phyloP scores from a whole-genome alignment of 2,797 vertebrate species.

The Diplodus puntazzo region DNA sequence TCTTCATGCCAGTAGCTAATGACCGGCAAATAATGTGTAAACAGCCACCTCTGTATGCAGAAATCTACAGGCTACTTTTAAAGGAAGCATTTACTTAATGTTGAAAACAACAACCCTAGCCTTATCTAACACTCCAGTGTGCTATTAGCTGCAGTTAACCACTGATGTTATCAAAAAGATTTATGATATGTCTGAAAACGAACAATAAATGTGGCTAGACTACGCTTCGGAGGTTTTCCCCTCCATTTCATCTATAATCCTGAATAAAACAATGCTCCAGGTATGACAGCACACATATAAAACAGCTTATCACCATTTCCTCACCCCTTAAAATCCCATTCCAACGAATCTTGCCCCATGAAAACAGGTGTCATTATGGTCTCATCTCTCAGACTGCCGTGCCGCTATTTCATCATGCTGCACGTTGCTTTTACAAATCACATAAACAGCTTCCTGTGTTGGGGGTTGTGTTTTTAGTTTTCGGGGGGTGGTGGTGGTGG shows the following conservation, averaged over 20 bases:
- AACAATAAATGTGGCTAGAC: not conserved
- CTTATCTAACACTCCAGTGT: slow-evolving; percentile 5
- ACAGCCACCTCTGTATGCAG: not conserved
- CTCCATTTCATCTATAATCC: slow-evolving; percentile 22
- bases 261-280: slow-evolving; percentile 25
- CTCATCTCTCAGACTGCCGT: slow-evolving; percentile 6
- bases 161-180: slow-evolving; percentile 34
- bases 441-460: slow-evolving; percentile 17
- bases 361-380: slow-evolving; percentile 26
- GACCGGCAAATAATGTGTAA: not conserved
- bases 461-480: not conserved
- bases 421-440: slow-evolving; percentile 49
- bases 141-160: not conserved
- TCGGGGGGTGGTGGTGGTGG: slow-evolving; percentile 15
- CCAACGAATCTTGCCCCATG: not conserved
- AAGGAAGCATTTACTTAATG: slow-evolving; percentile 5
- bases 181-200: slow-evolving; percentile 13
- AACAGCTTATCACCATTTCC: slow-evolving; percentile 30
- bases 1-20: not conserved
- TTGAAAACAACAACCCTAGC: not conserved
- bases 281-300: slow-evolving; percentile 6
- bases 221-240: not conserved
- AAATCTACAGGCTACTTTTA: not conserved
- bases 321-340: slow-evolving; percentile 43
- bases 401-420: slow-evolving; percentile 21